phyloP scores from a whole-genome alignment of 2,888 invertebrate species.

The Lithophane socia region DNA sequence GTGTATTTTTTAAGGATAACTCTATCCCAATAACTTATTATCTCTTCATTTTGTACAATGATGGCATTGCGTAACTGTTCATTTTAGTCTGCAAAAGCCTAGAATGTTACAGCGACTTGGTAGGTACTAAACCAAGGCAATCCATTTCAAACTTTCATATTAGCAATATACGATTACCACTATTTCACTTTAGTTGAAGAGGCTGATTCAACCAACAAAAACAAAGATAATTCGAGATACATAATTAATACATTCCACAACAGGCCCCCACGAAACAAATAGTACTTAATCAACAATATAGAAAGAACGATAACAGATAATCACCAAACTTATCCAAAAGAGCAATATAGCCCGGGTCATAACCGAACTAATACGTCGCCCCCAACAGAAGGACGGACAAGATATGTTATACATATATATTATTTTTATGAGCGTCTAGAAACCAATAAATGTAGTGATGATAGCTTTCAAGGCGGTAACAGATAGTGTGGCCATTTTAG shows the following conservation, averaged over 20 bases:
- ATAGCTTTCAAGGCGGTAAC: conserved; percentile 59
- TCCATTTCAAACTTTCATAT: background rate
- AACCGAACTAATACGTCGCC: conserved; percentile 67
- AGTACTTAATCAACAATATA: conserved; percentile 65
- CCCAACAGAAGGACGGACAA: conserved; percentile 54
- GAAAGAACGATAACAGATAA: conserved; percentile 67
- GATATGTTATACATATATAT: conserved; percentile 72
- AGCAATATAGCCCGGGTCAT: conserved; percentile 63
- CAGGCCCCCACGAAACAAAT: conserved; percentile 54
- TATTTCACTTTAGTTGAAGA: background rate
- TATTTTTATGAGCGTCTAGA: conserved; percentile 78
- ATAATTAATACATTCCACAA: conserved; percentile 57
- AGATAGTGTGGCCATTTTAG: conserved; percentile 44
- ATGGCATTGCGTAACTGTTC: background rate
- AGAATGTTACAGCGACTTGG: background rate
- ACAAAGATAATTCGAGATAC: conserved; percentile 30
- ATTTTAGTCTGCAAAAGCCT: background rate
- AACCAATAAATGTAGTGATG: conserved; percentile 72
- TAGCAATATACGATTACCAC: background rate
- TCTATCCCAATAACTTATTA: background rate
- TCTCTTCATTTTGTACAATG: background rate
- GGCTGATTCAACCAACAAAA: conserved; percentile 5
- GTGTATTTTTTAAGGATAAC: background rate
- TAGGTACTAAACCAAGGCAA: background rate
- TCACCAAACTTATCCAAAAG: conserved; percentile 65